phyloP scores from a whole-genome alignment of 1,140 invertebrate species.

The Tribolium castaneum region DNA sequence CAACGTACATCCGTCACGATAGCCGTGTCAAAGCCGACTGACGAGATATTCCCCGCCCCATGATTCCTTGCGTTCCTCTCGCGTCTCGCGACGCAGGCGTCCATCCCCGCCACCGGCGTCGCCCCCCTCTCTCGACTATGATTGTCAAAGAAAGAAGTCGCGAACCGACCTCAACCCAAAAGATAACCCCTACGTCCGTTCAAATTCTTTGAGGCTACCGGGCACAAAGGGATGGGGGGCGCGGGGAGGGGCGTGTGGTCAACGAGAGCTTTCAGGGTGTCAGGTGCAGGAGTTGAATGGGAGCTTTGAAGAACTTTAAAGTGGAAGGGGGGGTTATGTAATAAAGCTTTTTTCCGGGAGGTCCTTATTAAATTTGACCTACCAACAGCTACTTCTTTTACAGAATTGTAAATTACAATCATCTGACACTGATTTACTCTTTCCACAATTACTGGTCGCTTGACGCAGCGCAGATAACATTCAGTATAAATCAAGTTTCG shows the following conservation, averaged over 20 bases:
- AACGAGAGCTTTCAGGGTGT: neutral
- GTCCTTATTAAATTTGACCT: neutral
- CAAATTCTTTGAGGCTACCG: conserved; percentile 20
- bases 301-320: neutral
- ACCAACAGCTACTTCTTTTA: neutral
- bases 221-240: neutral
- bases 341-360: neutral
- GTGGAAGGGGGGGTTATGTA: neutral
- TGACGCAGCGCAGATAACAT: neutral
- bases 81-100: conserved; percentile 51
- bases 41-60: conserved; percentile 57
- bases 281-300: neutral
- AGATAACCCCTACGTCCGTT: conserved; percentile 53
- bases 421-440: neutral
- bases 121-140: conserved; percentile 51
- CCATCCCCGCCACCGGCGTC: conserved; percentile 54
- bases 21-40: conserved; percentile 62
- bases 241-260: neutral
- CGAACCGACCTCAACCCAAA: conserved; percentile 56
- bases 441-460: neutral
- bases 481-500: neutral
- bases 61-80: conserved; percentile 56
- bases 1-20: conserved; percentile 64
- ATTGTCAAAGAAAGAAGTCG: conserved; percentile 57
- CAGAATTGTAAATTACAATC: neutral